phyloP scores from a whole-genome alignment of 2,113 vertebrate genomes.

The Lanius collurio region DNA sequence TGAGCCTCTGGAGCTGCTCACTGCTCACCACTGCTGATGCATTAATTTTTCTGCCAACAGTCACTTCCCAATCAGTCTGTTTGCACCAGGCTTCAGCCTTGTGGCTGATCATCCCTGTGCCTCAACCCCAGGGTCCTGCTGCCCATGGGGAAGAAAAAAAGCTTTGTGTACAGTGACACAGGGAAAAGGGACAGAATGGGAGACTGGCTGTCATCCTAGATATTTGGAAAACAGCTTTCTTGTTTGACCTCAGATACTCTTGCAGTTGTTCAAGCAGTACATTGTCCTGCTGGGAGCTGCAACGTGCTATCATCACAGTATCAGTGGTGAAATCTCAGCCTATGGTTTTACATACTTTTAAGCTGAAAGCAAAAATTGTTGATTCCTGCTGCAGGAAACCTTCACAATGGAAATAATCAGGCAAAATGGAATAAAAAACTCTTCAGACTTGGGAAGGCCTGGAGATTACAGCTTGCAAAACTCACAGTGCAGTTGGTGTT shows the following conservation, averaged over 20 bases:
- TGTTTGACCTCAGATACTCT: not conserved
- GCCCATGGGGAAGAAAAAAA: not conserved
- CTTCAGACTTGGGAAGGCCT: not conserved
- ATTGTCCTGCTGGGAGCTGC: not conserved
- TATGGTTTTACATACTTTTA: not conserved
- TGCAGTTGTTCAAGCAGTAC: not conserved
- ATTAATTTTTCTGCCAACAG: not conserved
- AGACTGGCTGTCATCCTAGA: not conserved
- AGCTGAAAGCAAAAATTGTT: not conserved
- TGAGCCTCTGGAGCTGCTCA: not conserved
- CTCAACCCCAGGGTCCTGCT: not conserved
- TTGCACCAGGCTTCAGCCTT: not conserved
- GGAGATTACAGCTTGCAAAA: not conserved
- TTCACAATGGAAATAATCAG: not conserved
- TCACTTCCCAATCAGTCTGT: not conserved
- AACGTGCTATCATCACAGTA: not conserved
- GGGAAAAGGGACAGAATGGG: not conserved
- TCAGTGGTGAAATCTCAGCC: not conserved
- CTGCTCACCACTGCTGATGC: not conserved
- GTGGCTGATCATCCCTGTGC: not conserved
- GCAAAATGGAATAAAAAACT: not conserved
- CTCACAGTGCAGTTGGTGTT: not conserved
- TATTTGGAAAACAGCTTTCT: not conserved
- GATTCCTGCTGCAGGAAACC: not conserved
- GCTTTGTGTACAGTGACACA: not conserved